phyloP scores from a whole-genome alignment of 2,888 invertebrate species.

The Noctua janthina region DNA sequence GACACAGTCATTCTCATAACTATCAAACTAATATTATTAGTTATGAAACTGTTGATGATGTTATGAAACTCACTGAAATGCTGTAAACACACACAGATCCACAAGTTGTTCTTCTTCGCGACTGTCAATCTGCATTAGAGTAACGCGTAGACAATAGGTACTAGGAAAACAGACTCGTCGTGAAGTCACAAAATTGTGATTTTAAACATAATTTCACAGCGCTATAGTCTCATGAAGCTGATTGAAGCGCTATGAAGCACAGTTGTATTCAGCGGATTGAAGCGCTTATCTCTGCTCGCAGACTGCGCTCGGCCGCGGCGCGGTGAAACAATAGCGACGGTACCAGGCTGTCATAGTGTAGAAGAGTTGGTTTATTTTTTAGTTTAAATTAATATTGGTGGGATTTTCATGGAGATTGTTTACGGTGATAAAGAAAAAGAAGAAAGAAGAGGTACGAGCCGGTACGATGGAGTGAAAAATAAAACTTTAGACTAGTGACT shows the following conservation, averaged over 20 bases:
- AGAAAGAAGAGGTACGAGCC: not conserved
- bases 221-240: slow-evolving; percentile 42
- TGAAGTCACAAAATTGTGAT: slow-evolving; percentile 22
- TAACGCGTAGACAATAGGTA: not conserved
- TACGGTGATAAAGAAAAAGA: not conserved
- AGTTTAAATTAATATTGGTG: slow-evolving; percentile 31
- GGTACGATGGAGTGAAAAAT: not conserved
- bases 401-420: not conserved
- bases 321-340: slow-evolving; percentile 43
- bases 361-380: slow-evolving; percentile 32
- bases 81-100: not conserved
- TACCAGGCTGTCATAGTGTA: slow-evolving; percentile 38
- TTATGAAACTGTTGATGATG: not conserved
- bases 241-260: slow-evolving; percentile 43
- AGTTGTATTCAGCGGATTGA: slow-evolving; percentile 53
- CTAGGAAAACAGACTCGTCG: not conserved
- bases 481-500: not conserved
- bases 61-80: not conserved
- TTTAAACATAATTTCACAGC: slow-evolving; percentile 42
- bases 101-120: not conserved
- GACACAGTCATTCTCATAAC: not conserved
- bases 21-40: not conserved
- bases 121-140: slow-evolving; percentile 4
- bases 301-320: slow-evolving; percentile 33
- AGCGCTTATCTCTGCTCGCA: slow-evolving; percentile 47